Base-by-base conservation (phyloP, 2,797 vertebrate genomes). In the Anguilla obscura region DNA sequence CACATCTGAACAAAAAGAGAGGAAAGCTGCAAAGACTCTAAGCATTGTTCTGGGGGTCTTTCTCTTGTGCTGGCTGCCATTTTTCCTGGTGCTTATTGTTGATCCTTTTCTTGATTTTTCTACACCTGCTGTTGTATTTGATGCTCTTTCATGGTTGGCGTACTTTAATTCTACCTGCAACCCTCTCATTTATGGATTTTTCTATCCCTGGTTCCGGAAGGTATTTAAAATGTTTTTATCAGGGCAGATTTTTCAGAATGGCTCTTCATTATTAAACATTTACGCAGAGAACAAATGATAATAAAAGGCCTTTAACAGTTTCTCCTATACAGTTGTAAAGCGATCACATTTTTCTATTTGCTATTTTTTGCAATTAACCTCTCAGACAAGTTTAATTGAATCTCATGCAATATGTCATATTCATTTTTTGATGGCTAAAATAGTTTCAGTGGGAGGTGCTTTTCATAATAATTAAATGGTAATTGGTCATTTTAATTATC, bases 121-220 rank as follows among this genome's bases (percentile, higher is more conserved):
- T 0, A 91, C 93, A 63, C 94, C 95, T 2, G 89, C 92, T 9
- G 1, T 93, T 87, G 40, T 97, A 87, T 94, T 93, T 21, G 96
- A 97, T 89, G 90, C 89, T 1, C 89, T 97, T 58, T 93, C 94
- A 90, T 97, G 97, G 96, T 93, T 97, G 87, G 95, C 96, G 10
- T 96, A 97, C 86, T 92, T 97, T 84, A 98, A 98, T 89, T 97
- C 97, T 33, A 94, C 94, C 30, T 92, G 97, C 45, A 98, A 98
- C 86, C 97, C 97, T 14, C 92, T 98, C 52, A 93, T 98, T 90
- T 98, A 98, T 88, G 96, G 96, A 76, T 3, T 97, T 97, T 97
- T 97, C 92, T 97, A 97, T 86, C 92, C 92, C 18, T 97, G 96
- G 96, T 98, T 98, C 93, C 94, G 95, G 88, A 95, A 86, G 52